Evolutionary conservation across 1,140 invertebrate species (phyloP).

Genomic region (Euura saliciscinereae): DNA sequence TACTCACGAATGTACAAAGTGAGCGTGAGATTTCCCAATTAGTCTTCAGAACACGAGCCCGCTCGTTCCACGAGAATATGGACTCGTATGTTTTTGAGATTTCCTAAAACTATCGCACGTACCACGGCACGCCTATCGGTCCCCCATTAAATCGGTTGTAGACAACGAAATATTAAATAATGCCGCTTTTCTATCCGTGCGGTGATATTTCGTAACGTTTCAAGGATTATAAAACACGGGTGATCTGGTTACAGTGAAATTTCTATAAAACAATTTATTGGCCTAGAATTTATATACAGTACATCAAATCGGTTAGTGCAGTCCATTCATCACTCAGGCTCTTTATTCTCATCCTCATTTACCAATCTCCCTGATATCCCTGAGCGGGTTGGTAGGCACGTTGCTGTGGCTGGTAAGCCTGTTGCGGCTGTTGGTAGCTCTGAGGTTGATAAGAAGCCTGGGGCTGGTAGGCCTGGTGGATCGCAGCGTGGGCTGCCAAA

Average conservation of each 20-base stretch:
- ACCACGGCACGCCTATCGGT: no score
- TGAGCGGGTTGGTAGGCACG: constrained; percentile 40
- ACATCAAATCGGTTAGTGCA: constrained; percentile 15
- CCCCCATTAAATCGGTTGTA: no score
- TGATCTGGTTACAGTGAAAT: background rate
- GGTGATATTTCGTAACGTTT: no score
- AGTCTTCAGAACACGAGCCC: no score
- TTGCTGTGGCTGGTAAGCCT: constrained; percentile 24
- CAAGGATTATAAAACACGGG: no score
- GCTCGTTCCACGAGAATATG: no score
- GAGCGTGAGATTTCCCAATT: no score
- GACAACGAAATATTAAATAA: no score
- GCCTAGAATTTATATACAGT: constrained; percentile 56
- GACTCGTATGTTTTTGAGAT: no score
- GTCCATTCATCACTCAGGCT: constrained; percentile 18
- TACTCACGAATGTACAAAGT: no score
- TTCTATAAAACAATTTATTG: constrained; percentile 55
- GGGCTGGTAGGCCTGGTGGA: constrained; percentile 43
- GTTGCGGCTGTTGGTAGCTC: constrained; percentile 33
- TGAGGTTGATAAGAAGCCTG: constrained; percentile 35
- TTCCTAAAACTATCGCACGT: no score
- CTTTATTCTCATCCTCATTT: background rate
- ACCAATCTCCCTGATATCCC: constrained; percentile 44
- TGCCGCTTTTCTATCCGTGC: no score
- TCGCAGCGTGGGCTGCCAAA: constrained; percentile 42